A percentile compares a stretch with the other conserved stretches of the same genome.
Conservation (phyloP, 2,113 vertebrate species). For the Illadopsis cleaveri region DNA sequence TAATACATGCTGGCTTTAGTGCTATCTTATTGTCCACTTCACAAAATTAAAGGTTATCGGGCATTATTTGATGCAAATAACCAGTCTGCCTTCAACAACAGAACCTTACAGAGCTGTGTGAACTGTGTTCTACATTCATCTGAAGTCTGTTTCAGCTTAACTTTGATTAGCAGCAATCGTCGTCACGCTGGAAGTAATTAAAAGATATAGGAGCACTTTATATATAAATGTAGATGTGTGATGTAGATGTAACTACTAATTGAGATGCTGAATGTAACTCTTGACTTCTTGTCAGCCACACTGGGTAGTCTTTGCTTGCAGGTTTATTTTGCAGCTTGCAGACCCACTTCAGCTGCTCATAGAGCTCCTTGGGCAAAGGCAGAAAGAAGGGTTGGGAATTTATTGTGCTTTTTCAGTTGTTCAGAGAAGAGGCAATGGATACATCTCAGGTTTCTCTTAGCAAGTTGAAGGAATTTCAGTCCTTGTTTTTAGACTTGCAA, state of each 20-base stretch:
- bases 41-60: background rate
- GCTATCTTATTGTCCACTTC: background rate
- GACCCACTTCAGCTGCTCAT: background rate
- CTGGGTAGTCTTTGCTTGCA: background rate
- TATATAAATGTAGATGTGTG: background rate
- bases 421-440: background rate
- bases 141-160: background rate
- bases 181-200: background rate
- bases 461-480: slow-evolving; percentile 21
- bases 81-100: background rate
- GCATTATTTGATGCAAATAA: background rate
- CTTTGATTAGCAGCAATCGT: background rate
- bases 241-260: background rate
- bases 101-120: background rate
- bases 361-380: background rate
- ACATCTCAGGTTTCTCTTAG: slow-evolving; percentile 24
- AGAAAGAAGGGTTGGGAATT: background rate
- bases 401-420: slow-evolving; percentile 25
- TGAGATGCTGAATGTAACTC: background rate
- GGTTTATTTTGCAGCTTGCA: background rate
- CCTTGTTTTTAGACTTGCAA: background rate
- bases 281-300: background rate
- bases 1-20: background rate
- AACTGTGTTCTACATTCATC: background rate
- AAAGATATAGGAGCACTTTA: background rate